Evolutionary conservation across 2,797 vertebrate genomes (phyloP).

Genomic region (Rhincodon typus): DNA sequence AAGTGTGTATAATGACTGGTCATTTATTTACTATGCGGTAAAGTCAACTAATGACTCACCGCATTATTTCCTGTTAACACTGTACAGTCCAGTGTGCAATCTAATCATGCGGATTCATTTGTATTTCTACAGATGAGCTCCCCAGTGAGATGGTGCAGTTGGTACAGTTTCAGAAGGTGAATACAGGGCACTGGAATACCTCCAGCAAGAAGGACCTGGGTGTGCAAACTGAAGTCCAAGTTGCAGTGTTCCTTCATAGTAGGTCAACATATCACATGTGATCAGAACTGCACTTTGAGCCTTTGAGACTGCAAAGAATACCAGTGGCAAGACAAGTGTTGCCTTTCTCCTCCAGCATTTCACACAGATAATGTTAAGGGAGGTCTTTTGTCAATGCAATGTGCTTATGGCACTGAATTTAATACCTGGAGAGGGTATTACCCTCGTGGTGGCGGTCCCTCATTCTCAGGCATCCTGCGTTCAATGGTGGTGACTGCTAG

Average conservation of each 20-base stretch:
- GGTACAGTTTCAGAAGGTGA: not conserved
- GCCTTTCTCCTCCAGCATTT: not conserved
- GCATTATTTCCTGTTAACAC: not conserved
- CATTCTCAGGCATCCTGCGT: no score
- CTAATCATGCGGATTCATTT: not conserved
- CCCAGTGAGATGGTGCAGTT: not conserved
- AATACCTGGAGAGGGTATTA: no score
- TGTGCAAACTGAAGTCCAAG: not conserved
- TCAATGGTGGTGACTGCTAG: no score
- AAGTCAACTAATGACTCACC: not conserved
- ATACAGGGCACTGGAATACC: not conserved
- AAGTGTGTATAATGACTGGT: not conserved
- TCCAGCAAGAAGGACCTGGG: not conserved
- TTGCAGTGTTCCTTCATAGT: not conserved
- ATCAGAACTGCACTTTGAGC: not conserved
- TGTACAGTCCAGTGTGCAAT: not conserved
- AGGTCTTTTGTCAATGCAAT: not conserved
- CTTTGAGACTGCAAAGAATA: not conserved
- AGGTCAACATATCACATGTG: not conserved
- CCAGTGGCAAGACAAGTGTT: not conserved
- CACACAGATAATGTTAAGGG: not conserved
- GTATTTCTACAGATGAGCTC: slow-evolving; percentile 1
- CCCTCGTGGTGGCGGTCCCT: no score
- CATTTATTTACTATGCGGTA: not conserved
- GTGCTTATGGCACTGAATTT: not conserved